phyloP scores from a whole-genome alignment of 2,113 vertebrate species.

The Anhinga rufa region DNA sequence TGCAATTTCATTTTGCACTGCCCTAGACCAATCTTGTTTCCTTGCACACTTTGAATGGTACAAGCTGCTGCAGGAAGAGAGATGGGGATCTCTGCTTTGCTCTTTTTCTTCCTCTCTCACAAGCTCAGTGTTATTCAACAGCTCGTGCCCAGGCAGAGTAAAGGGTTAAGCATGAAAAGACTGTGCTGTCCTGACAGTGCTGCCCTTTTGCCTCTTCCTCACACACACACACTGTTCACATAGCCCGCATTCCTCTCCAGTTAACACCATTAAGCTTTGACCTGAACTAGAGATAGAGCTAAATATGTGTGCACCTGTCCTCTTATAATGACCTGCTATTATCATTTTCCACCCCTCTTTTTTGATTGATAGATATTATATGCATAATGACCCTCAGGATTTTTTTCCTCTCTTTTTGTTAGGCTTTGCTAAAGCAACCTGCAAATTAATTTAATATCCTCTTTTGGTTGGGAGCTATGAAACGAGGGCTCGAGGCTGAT shows the following conservation, averaged over 20 bases:
- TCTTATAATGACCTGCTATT: constrained; percentile 59
- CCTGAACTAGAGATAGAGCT: constrained; percentile 51
- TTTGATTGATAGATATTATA: constrained; percentile 73
- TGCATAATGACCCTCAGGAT: constrained; percentile 62
- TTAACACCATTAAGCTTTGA: constrained; percentile 56
- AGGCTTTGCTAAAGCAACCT: constrained; percentile 85
- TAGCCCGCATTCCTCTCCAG: constrained; percentile 31
- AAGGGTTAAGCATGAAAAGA: constrained; percentile 10
- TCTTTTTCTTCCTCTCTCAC: background rate
- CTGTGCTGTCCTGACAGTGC: background rate
- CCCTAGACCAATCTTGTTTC: background rate
- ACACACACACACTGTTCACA: constrained; percentile 8
- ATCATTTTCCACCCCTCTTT: constrained; percentile 61
- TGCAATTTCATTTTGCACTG: background rate
- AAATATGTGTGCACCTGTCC: constrained; percentile 63
- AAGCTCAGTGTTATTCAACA: background rate
- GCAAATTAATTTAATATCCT: constrained; percentile 90
- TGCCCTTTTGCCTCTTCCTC: constrained; percentile 44
- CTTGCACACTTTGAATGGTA: background rate
- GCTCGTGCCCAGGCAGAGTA: background rate
- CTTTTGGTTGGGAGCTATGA: constrained; percentile 82
- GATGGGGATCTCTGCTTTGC: background rate
- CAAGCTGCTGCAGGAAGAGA: background rate
- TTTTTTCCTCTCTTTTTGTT: constrained; percentile 63
- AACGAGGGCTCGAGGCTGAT: constrained; percentile 80